A percentile compares a stretch with the other conserved stretches of the same genome.
Conservation (phyloP, 1,140 invertebrate genomes). For the Chironomus striatipennis region DNA sequence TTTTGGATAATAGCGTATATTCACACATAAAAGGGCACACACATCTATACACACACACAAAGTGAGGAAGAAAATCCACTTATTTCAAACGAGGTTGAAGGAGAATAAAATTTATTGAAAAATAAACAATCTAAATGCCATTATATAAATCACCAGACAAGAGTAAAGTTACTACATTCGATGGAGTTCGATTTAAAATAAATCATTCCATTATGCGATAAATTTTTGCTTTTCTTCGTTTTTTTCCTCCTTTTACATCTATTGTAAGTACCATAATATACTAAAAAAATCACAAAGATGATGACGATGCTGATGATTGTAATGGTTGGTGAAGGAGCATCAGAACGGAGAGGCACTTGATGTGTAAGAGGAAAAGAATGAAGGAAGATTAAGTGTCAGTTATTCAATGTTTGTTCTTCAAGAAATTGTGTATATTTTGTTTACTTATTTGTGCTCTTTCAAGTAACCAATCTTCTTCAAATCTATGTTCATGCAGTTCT, state of each 20-base stretch:
- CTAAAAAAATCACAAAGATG: no score
- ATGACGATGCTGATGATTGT: not conserved
- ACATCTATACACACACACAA: not conserved
- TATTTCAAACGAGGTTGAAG: not conserved
- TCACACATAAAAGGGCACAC: not conserved
- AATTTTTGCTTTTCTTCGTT: not conserved
- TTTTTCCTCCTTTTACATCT: not conserved
- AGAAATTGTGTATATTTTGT: not conserved
- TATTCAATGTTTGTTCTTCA: not conserved
- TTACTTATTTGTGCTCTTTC: not conserved
- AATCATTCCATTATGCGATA: slow-evolving; percentile 20
- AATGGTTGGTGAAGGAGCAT: not conserved
- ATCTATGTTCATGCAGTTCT: no score
- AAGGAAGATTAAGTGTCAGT: slow-evolving; percentile 1
- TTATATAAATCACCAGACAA: slow-evolving; percentile 19
- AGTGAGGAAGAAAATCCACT: not conserved
- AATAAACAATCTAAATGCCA: slow-evolving; percentile 22
- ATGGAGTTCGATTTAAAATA: slow-evolving; percentile 21
- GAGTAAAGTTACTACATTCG: slow-evolving; percentile 11
- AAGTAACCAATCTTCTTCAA: not conserved
- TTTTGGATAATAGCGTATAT: not conserved
- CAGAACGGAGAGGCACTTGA: not conserved
- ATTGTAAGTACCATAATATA: no score
- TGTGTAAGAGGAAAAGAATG: not conserved
- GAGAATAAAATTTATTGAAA: slow-evolving; percentile 17